These are phyloP conservation scores for Dynastes tityus DNA, from an alignment of 2,888 invertebrate species.

Conservation along the genomic window DNA sequence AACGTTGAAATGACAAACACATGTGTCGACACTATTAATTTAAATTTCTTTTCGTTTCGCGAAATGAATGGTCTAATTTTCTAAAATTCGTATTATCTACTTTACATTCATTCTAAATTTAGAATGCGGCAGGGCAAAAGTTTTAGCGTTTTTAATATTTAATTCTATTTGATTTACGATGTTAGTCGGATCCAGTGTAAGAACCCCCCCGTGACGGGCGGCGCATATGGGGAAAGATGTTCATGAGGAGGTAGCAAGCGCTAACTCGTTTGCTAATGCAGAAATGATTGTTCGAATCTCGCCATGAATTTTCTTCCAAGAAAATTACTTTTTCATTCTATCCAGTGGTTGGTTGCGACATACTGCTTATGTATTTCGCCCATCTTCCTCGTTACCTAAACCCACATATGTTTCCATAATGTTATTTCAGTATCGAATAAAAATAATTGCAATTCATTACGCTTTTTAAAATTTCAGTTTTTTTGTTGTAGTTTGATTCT, in stretches of 20 bases:
- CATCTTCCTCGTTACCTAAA: conserved; percentile 1
- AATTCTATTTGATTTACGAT: conserved; percentile 72
- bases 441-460: not conserved
- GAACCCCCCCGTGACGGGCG: conserved; percentile 55
- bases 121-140: conserved; percentile 68
- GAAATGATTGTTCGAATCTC: conserved; percentile 68
- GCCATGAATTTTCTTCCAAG: conserved; percentile 70
- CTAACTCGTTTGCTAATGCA: conserved; percentile 70
- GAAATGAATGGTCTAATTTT: conserved; percentile 70
- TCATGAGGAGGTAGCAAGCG: conserved; percentile 67
- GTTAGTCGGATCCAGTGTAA: conserved; percentile 67
- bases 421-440: conserved; percentile 5
- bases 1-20: conserved; percentile 70
- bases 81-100: conserved; percentile 72
- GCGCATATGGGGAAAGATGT: conserved; percentile 57
- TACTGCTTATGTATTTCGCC: conserved; percentile 52
- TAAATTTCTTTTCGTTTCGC: conserved; percentile 69
- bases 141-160: conserved; percentile 72
- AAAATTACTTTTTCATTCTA: conserved; percentile 71
- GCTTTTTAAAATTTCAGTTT: too few species aligned
- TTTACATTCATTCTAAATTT: conserved; percentile 72
- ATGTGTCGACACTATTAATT: conserved; percentile 71
- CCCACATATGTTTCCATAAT: conserved; percentile 27
- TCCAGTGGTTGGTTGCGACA: conserved; percentile 60
- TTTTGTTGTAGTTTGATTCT: too few species aligned